Base-by-base conservation (phyloP, 2,888 invertebrate genomes). In the Parnassius orleans region DNA sequence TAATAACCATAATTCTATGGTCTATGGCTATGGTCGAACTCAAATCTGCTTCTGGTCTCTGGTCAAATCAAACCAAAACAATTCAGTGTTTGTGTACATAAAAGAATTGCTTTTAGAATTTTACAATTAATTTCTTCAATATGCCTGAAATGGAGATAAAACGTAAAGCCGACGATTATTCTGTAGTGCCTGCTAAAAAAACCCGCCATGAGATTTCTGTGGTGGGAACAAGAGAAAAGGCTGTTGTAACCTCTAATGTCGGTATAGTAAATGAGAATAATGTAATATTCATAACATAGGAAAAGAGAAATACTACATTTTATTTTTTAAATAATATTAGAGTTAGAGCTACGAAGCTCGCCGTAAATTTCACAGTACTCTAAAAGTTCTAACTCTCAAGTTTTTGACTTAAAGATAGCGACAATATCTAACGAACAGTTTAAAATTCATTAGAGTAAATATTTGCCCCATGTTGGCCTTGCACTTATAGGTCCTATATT, bases 141-240 rank as follows among this genome's bases (percentile, higher is more conserved):
- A 89, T 89, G 89, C 87, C 87, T 44, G 87, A 88, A 74, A 75
- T 93, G 65, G 94, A 94, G 73, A 80, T 84, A 69, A 95, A 95
- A 87, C 81, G 95, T 68, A 94, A 94, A 85, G 94, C 93, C 2
- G 93, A 94, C 12, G 94, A 95, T 44, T 87, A 84, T 65, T 92
- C 94, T 10, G 70, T 95, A 19, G 93, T 95, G 10, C 89, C 93
- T 46, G 80, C 93, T 0, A 96, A 96, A 78, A 94, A 94, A 72
- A 93, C 93, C 3, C 94, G 94, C 77, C 95, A 93, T 92, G 97
- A 97, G 80, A 86, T 91, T 67, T 92, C 95, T n/a, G 90, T 93
- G 1, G 93, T 93, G 14, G 95, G 94, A 57, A 95, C 94, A 68
- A 93, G 95, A 76, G 96, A 95, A 79, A 96, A 95, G 80, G 94